Percentiles rank a stretch among this genome's conserved stretches.
These are phyloP conservation scores for Nephrotoma appendiculata DNA, from an alignment of 2,888 invertebrate genomes.

Conservation along the genomic window DNA sequence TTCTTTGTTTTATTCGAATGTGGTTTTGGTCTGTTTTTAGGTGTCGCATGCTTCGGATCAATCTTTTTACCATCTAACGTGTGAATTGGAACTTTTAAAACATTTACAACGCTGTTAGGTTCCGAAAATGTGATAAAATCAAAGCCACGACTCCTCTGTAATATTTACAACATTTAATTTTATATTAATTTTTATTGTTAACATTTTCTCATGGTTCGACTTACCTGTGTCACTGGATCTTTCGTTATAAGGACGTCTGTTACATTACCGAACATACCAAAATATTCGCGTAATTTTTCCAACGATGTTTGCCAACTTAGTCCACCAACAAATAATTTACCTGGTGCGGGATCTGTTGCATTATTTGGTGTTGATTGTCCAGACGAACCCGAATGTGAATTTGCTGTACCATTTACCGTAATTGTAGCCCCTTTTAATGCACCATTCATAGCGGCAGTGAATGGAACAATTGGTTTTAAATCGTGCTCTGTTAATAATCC, in stretches of 20 bases:
- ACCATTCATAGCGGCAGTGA: conserved; percentile 13
- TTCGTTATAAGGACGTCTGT: conserved; percentile 89
- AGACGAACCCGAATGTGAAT: conserved; percentile 48
- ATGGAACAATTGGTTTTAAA: conserved; percentile 27
- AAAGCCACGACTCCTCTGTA: conserved; percentile 86
- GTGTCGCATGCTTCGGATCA: conserved; percentile 87
- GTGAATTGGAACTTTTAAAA: conserved; percentile 78
- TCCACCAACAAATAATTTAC: conserved; percentile 81
- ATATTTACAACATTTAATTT: conserved; percentile 17
- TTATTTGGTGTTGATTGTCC: conserved; percentile 59
- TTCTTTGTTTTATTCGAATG: conserved; percentile 79
- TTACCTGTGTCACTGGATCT: conserved; percentile 84
- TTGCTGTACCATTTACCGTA: conserved; percentile 21
- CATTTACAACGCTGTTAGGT: conserved; percentile 79
- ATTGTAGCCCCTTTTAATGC: conserved; percentile 10
- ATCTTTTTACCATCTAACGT: conserved; percentile 87
- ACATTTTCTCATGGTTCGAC: not conserved
- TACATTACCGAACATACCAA: conserved; percentile 82
- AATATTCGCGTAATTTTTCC: conserved; percentile 83
- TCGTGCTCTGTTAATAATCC: conserved; percentile 29
- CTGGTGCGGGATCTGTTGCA: conserved; percentile 57
- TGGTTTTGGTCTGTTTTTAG: conserved; percentile 67
- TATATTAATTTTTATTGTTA: not conserved
- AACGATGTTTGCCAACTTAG: conserved; percentile 89
- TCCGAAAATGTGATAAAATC: conserved; percentile 88